These are phyloP conservation scores for Hirtodrosophila confusa DNA, from an alignment of 2,888 invertebrate genomes.

Conservation along the genomic window DNA sequence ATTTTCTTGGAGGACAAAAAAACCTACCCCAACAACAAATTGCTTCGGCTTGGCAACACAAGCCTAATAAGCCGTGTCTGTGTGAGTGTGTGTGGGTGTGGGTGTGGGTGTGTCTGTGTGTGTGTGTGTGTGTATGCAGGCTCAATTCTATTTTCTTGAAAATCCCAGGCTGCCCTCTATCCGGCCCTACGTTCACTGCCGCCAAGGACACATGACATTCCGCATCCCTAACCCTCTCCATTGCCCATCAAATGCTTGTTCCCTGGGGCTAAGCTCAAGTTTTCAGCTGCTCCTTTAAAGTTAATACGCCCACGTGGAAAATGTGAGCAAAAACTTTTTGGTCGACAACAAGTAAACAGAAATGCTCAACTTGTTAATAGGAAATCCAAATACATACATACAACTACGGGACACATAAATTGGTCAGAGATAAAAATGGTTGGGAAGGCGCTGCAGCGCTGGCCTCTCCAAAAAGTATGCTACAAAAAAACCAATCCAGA, in stretches of 20 bases:
- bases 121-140: conserved; percentile 41
- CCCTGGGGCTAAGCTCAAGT: conserved; percentile 41
- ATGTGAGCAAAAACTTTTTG: conserved; percentile 45
- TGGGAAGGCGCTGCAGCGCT: conserved; percentile 10
- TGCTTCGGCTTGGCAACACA: conserved; percentile 54
- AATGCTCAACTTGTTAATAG: conserved; percentile 51
- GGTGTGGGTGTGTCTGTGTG: conserved; percentile 21
- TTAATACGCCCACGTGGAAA: conserved; percentile 58
- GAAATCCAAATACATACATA: conserved; percentile 31
- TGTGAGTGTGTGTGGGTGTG: background rate
- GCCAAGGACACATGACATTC: conserved; percentile 68
- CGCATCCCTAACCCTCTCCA: conserved; percentile 34
- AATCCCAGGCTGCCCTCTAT: conserved; percentile 63
- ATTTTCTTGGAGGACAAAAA: conserved; percentile 44
- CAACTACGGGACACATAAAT: conserved; percentile 36
- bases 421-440: conserved; percentile 44
- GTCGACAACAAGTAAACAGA: conserved; percentile 54
- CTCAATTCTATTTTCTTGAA: conserved; percentile 61
- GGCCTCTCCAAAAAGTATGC: conserved; percentile 42
- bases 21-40: conserved; percentile 78
- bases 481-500: conserved; percentile 52
- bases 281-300: conserved; percentile 55
- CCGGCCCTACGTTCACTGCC: conserved; percentile 42
- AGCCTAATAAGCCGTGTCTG: conserved; percentile 17
- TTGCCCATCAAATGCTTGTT: conserved; percentile 1